These are phyloP conservation scores for Heliconius sara DNA, from an alignment of 2,888 invertebrate species.

Conservation along the genomic window DNA sequence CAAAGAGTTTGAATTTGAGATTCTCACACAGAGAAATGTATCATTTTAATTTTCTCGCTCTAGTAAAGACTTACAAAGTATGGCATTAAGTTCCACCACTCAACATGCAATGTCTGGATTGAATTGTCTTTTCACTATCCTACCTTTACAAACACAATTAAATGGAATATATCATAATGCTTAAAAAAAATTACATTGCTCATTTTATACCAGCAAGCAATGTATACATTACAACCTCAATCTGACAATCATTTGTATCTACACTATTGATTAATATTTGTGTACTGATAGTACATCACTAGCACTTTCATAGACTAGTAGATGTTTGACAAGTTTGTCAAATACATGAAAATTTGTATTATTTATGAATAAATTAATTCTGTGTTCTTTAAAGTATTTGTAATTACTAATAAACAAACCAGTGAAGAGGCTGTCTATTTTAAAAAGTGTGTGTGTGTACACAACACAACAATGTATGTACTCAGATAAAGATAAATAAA, in stretches of 20 bases:
- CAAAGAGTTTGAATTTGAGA: background rate
- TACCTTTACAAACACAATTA: no score
- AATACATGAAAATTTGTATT: background rate
- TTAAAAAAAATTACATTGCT: background rate
- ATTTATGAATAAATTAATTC: background rate
- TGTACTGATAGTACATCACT: conserved; percentile 13
- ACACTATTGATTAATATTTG: conserved; percentile 7
- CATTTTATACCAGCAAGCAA: background rate
- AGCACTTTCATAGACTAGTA: conserved; percentile 22
- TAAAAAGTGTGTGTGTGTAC: background rate
- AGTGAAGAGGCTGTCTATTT: background rate
- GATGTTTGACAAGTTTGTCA: conserved; percentile 27
- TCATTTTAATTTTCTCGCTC: background rate
- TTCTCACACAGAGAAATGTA: background rate
- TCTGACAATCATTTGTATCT: conserved; percentile 3
- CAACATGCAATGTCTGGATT: background rate
- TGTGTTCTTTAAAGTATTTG: background rate
- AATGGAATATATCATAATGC: background rate
- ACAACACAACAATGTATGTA: background rate
- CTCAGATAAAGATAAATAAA: background rate
- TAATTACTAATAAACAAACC: background rate
- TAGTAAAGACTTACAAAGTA: background rate
- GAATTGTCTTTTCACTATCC: background rate
- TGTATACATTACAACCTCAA: background rate
- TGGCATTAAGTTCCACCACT: background rate